Percentiles rank a stretch among this genome's conserved stretches.
Conservation (phyloP, 1,140 invertebrate genomes). For the Nephila pilipes region DNA sequence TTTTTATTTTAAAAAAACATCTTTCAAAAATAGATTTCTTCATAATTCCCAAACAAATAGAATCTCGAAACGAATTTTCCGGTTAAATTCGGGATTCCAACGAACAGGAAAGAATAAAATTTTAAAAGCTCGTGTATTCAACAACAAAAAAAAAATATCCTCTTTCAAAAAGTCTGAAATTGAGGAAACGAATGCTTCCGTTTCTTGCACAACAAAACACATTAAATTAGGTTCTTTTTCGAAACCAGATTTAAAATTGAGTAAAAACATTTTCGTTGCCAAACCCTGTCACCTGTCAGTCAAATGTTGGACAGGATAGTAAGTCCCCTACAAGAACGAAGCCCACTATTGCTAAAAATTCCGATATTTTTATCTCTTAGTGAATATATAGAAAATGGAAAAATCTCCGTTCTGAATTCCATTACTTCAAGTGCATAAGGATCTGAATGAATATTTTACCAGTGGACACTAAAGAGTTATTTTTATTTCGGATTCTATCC, state of each 20-base stretch:
- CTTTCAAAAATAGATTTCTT: no score
- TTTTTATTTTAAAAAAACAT: no score
- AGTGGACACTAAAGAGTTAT: no score
- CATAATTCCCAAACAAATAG: not conserved
- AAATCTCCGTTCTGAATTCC: no score
- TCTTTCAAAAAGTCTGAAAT: not conserved
- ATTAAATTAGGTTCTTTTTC: not conserved
- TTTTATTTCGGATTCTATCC: no score
- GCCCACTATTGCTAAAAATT: not conserved
- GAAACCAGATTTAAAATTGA: not conserved
- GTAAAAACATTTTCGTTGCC: not conserved
- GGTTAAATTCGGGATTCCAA: not conserved
- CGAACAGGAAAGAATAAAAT: not conserved
- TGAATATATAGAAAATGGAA: no score
- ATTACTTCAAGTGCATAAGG: no score
- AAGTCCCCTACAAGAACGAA: not conserved
- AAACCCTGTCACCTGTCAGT: not conserved
- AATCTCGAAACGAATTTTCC: not conserved
- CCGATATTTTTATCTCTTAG: not conserved
- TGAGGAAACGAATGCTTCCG: not conserved
- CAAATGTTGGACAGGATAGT: not conserved
- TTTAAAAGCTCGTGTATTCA: not conserved
- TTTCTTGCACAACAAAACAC: not conserved
- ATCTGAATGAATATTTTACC: no score
- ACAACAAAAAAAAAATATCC: not conserved